These are phyloP conservation scores for Notothenia rossii DNA, from an alignment of 2,113 vertebrate genomes.

Conservation along the genomic window DNA sequence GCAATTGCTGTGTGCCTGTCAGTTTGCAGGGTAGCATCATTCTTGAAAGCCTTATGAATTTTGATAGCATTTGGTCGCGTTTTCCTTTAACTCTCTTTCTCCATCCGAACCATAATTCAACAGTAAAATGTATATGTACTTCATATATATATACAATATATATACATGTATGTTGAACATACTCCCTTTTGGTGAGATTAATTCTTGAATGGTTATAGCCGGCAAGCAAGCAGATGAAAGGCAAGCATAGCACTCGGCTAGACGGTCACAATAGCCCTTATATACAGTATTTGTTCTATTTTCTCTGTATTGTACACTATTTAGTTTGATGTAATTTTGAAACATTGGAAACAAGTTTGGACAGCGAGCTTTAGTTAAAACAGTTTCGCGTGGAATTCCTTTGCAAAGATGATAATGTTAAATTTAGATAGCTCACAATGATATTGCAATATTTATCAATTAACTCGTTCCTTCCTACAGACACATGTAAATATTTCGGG, in stretches of 20 bases:
- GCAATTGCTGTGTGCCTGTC: conserved; percentile 55
- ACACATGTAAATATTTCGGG: neutral
- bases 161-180: too few relatives aligned
- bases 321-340: neutral
- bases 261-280: neutral
- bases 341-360: neutral
- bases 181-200: too few relatives aligned
- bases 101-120: conserved; percentile 20
- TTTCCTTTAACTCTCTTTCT: conserved; percentile 14
- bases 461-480: too few relatives aligned
- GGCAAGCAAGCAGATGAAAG: neutral
- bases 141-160: too few relatives aligned
- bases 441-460: too few relatives aligned
- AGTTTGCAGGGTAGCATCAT: conserved; percentile 57
- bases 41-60: conserved; percentile 61
- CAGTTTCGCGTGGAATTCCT: neutral
- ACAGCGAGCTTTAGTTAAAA: too few relatives aligned
- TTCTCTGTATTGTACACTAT: neutral
- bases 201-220: neutral
- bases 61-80: conserved; percentile 63
- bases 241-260: neutral
- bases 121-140: neutral
- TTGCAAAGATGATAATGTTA: neutral
- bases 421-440: neutral
- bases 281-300: neutral